Evolutionary conservation across 2,113 vertebrate species (phyloP).

Genomic region (Tragelaphus buxtoni): DNA sequence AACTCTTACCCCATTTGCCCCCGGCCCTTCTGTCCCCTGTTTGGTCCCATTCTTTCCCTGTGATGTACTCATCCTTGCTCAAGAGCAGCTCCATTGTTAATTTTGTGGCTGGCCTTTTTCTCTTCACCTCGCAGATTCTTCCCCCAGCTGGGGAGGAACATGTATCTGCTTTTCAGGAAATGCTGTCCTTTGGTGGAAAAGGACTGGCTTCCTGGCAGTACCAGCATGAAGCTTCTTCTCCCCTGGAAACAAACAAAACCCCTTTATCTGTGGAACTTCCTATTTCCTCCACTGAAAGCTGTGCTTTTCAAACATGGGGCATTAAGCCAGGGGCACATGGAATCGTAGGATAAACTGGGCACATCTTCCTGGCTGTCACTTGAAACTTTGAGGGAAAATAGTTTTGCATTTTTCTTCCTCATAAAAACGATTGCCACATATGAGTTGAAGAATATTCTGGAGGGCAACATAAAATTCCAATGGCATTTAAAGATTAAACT

Average conservation of each 20-base stretch:
- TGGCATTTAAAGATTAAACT: conserved; percentile 30
- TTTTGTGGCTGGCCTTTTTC: background rate
- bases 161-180: conserved; percentile 57
- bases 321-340: conserved; percentile 24
- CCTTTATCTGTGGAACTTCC: conserved; percentile 63
- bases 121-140: background rate
- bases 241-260: conserved; percentile 59
- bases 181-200: conserved; percentile 53
- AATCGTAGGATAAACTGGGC: conserved; percentile 25
- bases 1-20: background rate
- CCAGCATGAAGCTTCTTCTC: conserved; percentile 56
- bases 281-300: conserved; percentile 40
- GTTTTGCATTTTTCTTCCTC: conserved; percentile 12
- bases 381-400: background rate
- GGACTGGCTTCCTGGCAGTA: conserved; percentile 50
- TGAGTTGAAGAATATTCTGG: background rate
- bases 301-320: background rate
- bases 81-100: background rate
- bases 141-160: background rate
- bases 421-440: background rate
- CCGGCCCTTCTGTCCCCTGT: background rate
- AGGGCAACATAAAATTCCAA: background rate
- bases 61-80: background rate
- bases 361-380: background rate
- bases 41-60: background rate